A percentile compares a stretch with the other conserved stretches of the same genome.
Conservation (phyloP, 2,113 vertebrate genomes). For the Chaenogobius annularis region DNA sequence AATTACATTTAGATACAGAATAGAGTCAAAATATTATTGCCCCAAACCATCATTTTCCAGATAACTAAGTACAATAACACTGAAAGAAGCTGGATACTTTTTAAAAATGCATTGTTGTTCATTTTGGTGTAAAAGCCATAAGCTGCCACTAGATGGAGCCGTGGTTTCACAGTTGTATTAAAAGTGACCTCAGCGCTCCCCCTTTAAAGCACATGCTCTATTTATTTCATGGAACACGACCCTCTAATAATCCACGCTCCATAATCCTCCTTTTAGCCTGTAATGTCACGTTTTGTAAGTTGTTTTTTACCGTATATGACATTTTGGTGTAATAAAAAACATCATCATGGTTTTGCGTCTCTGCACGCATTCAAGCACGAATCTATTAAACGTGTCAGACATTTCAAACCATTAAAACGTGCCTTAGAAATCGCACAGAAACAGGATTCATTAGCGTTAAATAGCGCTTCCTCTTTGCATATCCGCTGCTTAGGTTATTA, state of each 20-base stretch:
- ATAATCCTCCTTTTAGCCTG: constrained; percentile 15
- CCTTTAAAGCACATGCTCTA: constrained; percentile 30
- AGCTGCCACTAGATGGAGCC: constrained; percentile 72
- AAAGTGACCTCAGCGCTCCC: constrained; percentile 38
- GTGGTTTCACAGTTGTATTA: constrained; percentile 31
- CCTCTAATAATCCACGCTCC: constrained; percentile 21
- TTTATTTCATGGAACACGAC: constrained; percentile 31
- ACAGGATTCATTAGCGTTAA: constrained; percentile 2
- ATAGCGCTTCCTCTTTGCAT: constrained; percentile 7
- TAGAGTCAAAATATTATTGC: no score
- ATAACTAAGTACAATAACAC: no score
- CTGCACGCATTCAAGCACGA: constrained; percentile 33
- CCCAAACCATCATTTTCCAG: no score
- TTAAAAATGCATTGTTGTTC: background rate
- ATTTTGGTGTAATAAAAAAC: constrained; percentile 35
- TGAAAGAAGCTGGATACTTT: no score
- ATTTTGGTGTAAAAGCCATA: no score
- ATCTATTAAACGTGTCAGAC: constrained; percentile 34
- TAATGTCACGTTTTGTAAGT: background rate
- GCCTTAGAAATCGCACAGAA: constrained; percentile 10
- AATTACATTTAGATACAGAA: no score
- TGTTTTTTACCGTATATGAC: constrained; percentile 28
- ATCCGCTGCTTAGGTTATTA: constrained; percentile 43
- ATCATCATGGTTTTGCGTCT: constrained; percentile 16
- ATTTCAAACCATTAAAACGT: constrained; percentile 19